These are phyloP conservation scores for Polypterus senegalus DNA, from an alignment of 2,113 vertebrate genomes.

Conservation along the genomic window DNA sequence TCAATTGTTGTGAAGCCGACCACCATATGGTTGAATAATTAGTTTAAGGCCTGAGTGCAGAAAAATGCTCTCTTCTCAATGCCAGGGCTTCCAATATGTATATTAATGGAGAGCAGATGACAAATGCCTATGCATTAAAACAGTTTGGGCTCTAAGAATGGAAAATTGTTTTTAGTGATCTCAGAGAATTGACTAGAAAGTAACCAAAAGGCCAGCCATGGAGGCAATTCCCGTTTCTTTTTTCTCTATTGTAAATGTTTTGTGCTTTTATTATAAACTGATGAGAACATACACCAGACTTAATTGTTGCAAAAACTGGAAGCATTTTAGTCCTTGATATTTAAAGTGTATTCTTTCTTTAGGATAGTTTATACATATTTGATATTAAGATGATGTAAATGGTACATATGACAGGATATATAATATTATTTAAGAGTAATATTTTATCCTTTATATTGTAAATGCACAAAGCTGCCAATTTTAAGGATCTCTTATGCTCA, in stretches of 20 bases:
- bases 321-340: too few relatives aligned
- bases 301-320: too few relatives aligned
- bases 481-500: too few relatives aligned
- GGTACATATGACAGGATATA: too few relatives aligned
- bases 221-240: background rate
- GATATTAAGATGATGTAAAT: too few relatives aligned
- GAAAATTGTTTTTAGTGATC: slow-evolving; percentile 13
- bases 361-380: too few relatives aligned
- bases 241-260: background rate
- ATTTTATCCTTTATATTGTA: too few relatives aligned
- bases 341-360: too few relatives aligned
- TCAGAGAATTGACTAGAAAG: slow-evolving; percentile 10
- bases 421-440: too few relatives aligned
- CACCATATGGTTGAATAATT: slow-evolving; percentile 98
- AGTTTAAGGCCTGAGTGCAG: slow-evolving; percentile 73
- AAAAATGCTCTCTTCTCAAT: slow-evolving; percentile 57
- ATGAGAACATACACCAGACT: too few relatives aligned
- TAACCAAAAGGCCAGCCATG: slow-evolving; percentile 29
- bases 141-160: slow-evolving; percentile 32
- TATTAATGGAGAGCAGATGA: slow-evolving; percentile 52
- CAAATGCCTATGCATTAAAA: slow-evolving; percentile 85
- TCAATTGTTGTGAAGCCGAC: slow-evolving; percentile 64
- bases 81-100: slow-evolving; percentile 58
- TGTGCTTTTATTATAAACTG: background rate
- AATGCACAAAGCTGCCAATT: too few relatives aligned